Evolutionary conservation across 2,113 vertebrate species (phyloP).

Genomic region (Microcebus murinus): DNA sequence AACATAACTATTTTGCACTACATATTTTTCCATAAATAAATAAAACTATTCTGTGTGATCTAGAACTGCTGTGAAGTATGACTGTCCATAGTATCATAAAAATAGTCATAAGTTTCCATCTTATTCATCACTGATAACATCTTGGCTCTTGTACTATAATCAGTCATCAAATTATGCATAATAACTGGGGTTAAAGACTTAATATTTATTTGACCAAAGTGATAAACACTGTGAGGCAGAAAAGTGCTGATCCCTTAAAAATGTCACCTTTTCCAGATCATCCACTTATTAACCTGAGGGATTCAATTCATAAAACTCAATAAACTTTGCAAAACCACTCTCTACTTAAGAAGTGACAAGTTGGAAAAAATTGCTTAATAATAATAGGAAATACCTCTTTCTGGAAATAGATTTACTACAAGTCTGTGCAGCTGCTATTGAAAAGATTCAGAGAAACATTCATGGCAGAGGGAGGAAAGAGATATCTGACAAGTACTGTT

Average conservation of each 20-base stretch:
- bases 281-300: not conserved
- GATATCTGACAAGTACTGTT: not conserved
- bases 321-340: not conserved
- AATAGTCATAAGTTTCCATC: constrained; percentile 62
- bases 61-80: constrained; percentile 60
- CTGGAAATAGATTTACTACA: constrained; percentile 28
- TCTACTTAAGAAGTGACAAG: not conserved
- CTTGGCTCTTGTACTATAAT: not conserved
- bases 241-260: not conserved
- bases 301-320: constrained; percentile 14
- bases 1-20: constrained; percentile 66
- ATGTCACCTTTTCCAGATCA: not conserved
- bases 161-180: not conserved
- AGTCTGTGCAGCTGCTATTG: not conserved
- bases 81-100: not conserved
- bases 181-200: not conserved
- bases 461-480: constrained; percentile 25
- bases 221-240: not conserved
- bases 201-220: not conserved
- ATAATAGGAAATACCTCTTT: constrained; percentile 41
- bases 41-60: constrained; percentile 60
- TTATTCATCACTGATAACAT: constrained; percentile 55
- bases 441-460: constrained; percentile 2
- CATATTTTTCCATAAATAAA: constrained; percentile 54
- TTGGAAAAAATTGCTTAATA: not conserved